Base-by-base conservation (phyloP, 2,113 vertebrate species). In the Poicephalus meyeri region DNA sequence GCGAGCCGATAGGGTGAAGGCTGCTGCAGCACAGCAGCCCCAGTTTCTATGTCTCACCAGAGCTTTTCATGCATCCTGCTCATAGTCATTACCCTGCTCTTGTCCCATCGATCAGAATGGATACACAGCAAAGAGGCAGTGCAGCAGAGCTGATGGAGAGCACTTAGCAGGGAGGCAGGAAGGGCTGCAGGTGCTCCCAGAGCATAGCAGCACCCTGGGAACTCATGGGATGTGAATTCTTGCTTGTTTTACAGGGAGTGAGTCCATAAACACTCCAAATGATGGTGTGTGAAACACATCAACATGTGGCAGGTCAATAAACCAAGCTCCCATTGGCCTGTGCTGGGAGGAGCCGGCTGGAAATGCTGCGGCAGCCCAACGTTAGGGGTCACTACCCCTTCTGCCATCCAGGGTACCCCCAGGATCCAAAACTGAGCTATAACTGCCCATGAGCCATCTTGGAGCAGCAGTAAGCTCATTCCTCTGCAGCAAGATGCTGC, bases 291-390 rank as follows among this genome's bases (percentile, higher is more conserved):
- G 5, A 81, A 85, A 72, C 20, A 35, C 63, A 16, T 76, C 78
- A 46, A 73, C 0, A 0, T 2, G 7, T 0, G 0, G 39, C 0
- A 0, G 47, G 35, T 52, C 29, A 46, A 23, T 63, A 60, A 83
- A 68, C 42, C 0, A 2, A 65, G 31, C 15, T 21, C 35, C 10
- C 2, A 0, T 14, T 2, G 4, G 26, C 21, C 70, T 18, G 5
- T 2, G 3, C 28, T 49, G 58, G 11, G 58, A 41, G 13, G 17
- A 61, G 82, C 42, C 60, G 55, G 13, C 58, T 94, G 63, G 86
- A 63, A 92, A 63, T 0, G 1, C 39, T 35, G 11, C 6, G 1
- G n/a, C 46, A 64, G 31, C 47, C 41, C 4, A 3, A 9, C 1
- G 1, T 78, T 42, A 35, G 42, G 31, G 37, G 12, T 29, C n/a